Conservation (phyloP, 2,797 vertebrate species). For the Artibeus lituratus region DNA sequence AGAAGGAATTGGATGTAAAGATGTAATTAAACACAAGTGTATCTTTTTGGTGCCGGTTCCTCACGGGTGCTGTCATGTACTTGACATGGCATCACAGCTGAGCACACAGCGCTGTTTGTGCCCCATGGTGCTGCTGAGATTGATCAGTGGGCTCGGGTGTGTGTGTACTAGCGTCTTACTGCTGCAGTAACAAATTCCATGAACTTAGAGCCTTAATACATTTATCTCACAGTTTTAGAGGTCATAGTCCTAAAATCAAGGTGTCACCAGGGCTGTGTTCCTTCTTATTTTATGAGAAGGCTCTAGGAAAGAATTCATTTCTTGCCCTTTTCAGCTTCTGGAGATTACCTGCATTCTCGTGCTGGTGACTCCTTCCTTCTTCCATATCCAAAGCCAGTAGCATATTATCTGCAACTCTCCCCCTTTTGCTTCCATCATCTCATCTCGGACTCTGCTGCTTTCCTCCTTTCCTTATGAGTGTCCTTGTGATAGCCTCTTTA, state of each 20-base stretch:
- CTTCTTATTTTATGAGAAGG: background rate
- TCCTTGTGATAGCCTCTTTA: background rate
- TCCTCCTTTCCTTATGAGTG: background rate
- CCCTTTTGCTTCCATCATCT: background rate
- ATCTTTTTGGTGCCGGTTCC: background rate
- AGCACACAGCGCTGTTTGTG: background rate
- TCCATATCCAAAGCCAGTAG: background rate
- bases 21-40: background rate
- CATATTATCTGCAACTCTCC: background rate
- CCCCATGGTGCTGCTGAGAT: background rate
- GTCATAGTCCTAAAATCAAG: background rate
- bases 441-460: background rate
- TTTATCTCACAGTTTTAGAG: no score
- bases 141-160: background rate
- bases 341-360: background rate
- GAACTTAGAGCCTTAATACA: background rate
- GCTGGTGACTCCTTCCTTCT: background rate
- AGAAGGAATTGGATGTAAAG: background rate
- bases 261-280: background rate
- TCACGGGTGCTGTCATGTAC: background rate
- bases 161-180: background rate
- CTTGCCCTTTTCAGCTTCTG: background rate
- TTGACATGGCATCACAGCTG: background rate
- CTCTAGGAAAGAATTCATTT: background rate
- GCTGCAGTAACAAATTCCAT: background rate